Evolutionary conservation across 1,140 invertebrate genomes (phyloP).

Genomic region (Drosophila watanabei): DNA sequence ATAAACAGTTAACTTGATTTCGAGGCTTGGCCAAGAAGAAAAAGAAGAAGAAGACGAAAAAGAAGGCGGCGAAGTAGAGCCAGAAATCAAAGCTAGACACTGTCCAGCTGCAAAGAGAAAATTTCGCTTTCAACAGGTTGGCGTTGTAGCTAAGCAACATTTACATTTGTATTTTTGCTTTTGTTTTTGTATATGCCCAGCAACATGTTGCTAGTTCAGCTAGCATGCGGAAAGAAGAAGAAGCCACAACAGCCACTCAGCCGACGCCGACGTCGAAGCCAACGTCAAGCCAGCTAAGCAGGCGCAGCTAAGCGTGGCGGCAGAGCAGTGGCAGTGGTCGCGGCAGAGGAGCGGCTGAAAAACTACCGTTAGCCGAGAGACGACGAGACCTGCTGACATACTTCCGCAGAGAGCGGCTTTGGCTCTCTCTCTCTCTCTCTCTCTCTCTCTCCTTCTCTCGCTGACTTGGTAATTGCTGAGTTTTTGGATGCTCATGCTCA

Average conservation of each 20-base stretch:
- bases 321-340: slow-evolving; percentile 15
- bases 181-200: slow-evolving; percentile 24
- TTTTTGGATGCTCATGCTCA: slow-evolving; percentile 42
- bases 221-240: slow-evolving; percentile 63
- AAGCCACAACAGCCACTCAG: slow-evolving; percentile 27
- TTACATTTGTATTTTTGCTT: slow-evolving; percentile 16
- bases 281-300: slow-evolving; percentile 63
- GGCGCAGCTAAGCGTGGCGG: slow-evolving; percentile 77
- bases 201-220: slow-evolving; percentile 66
- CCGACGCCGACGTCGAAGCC: slow-evolving; percentile 2
- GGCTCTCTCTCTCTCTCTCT: slow-evolving; percentile 10
- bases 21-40: slow-evolving; percentile 67
- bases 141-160: slow-evolving; percentile 44
- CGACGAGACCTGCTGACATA: slow-evolving; percentile 84
- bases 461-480: slow-evolving; percentile 39
- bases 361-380: slow-evolving; percentile 84
- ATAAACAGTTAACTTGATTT: slow-evolving; percentile 76
- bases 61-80: slow-evolving; percentile 43
- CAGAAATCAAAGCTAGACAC: slow-evolving; percentile 58
- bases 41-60: slow-evolving; percentile 49
- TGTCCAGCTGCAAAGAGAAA: slow-evolving; percentile 69
- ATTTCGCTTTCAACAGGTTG: slow-evolving; percentile 86
- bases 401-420: slow-evolving; percentile 66
- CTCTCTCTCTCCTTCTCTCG: slow-evolving; percentile 23
- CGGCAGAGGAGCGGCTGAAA: slow-evolving; percentile 41